Base-by-base conservation (phyloP, 1,140 invertebrate genomes). In the Drosophila sp. region DNA sequence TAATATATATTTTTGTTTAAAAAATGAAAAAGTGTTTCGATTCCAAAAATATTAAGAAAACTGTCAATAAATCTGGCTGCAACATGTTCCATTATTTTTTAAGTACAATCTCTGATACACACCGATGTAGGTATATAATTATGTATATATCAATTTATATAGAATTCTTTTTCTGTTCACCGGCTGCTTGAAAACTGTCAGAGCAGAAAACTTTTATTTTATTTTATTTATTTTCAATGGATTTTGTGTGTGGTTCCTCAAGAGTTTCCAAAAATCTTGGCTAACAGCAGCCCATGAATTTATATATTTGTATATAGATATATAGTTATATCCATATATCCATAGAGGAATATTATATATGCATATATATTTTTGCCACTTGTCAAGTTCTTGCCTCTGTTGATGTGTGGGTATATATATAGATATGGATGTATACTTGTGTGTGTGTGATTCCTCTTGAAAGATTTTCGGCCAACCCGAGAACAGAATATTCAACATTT, bases 211-310 rank as follows among this genome's bases (percentile, higher is more conserved):
- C 44, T 50, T 50, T 50, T 50, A 47, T 44, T 87, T 76, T 89
- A 83, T 86, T 87, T 87, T 83, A 87, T 86, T 86, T 86, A 89
- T 87, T 87, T 87, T 86, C 79, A 80, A 86, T 87, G 72, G 70
- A 79, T 71, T 83, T 79, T 79, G 63, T 47, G 62, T 33, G 76
- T 68, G 44, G 23, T 50, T 60, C 55, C 64, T 69, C 47, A 65
- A 70, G 76, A 76, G 64, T 61, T 86, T 86, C 71, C 82, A 87
- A 79, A 76, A 76, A 76, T 10, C 23, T 50, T 50, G 44, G 60
- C 75, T 72, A 76, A 68, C 74, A 78, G 38, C 47, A 40, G 54
- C 25, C 41, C 35, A 30, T 47, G 6, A 17, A 69, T 56, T 40
- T 41, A 29, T 40, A 40, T 32, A 60, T 29, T 11, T 50, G 1